Percentiles rank a stretch among this genome's conserved stretches.
Conservation (phyloP, 1,140 invertebrate genomes). For the Aphaenogaster floridana region DNA sequence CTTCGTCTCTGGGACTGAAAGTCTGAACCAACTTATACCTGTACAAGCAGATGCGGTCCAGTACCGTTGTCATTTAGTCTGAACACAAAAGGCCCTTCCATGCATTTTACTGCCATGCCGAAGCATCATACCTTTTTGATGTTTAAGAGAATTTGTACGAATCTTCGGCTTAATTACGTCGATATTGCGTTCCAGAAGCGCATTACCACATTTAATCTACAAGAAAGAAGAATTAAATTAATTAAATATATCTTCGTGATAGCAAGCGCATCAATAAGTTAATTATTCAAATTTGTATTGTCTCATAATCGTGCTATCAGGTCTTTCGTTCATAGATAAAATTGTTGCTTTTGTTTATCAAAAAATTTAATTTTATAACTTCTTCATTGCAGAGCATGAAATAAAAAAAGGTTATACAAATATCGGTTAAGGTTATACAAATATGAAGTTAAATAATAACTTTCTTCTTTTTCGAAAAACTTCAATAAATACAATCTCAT, state of each 20-base stretch:
- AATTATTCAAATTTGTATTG: constrained; percentile 5
- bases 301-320: not conserved
- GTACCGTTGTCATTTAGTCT: constrained; percentile 92
- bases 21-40: constrained; percentile 86
- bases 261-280: not conserved
- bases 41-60: constrained; percentile 91
- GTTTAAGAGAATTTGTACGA: not conserved
- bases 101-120: constrained; percentile 77
- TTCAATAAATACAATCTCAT: constrained; percentile 12
- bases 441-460: not conserved
- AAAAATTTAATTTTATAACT: not conserved
- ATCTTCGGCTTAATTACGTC: not conserved
- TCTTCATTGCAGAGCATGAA: not conserved
- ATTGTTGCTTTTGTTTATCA: not conserved
- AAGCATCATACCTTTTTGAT: constrained; percentile 58
- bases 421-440: not conserved
- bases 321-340: not conserved
- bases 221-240: not conserved
- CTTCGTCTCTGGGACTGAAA: not conserved
- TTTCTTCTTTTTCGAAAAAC: not conserved
- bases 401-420: not conserved
- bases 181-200: not conserved
- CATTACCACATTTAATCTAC: not conserved
- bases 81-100: constrained; percentile 91
- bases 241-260: constrained; percentile 7